Base-by-base conservation (phyloP, 1,140 invertebrate species). In the Cydia splendana region DNA sequence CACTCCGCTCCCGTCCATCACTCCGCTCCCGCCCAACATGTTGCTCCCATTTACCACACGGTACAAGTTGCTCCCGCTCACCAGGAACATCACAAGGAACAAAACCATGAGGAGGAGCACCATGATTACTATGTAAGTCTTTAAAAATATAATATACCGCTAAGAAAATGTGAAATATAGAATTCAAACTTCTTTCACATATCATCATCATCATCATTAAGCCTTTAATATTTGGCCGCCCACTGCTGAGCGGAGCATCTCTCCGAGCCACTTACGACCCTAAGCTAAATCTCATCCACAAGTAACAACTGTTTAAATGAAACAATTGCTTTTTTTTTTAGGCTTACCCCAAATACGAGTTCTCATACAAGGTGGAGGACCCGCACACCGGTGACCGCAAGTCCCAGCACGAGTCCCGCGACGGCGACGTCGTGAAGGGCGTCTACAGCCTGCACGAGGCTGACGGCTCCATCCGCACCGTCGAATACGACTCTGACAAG, bases 381-480 rank as follows among this genome's bases (percentile, higher is more conserved):
- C 83, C 82, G 0, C 85, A 91, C 78, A 89, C 88, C 20, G 85
- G 86, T 6, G 87, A 91, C 83, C 81, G 86, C 80, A 91, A 89
- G 81, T 87, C 81, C 74, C 88, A 91, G 65, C 86, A 88, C 67
- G 88, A 91, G 78, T 79, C 78, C 45, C 85, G 88, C 34, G 79
- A 93, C 85, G 84, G 85, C 82, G 94, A 87, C 81, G 83, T 86
- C 2, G 92, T 94, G n/a, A 89, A 89, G 42, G 94, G 94, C 20
- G 87, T 87, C 30, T 94, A 94, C 85, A 89, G 88, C 18, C 83
- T 94, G 34, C 83, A 94, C 51, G 91, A 94, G 81, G 89, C 94
- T 38, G 89, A 91, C 30, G 93, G 91, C 65, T 84, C 87, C 57
- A 80, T 87, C 71, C 85, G 88, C 53, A 89, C 88, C 57, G 92